Evolutionary conservation across 2,797 vertebrate genomes (phyloP), one percentile per base, ranked within the genome.

Genomic region (Kryptolebias ocellatus): DNA sequence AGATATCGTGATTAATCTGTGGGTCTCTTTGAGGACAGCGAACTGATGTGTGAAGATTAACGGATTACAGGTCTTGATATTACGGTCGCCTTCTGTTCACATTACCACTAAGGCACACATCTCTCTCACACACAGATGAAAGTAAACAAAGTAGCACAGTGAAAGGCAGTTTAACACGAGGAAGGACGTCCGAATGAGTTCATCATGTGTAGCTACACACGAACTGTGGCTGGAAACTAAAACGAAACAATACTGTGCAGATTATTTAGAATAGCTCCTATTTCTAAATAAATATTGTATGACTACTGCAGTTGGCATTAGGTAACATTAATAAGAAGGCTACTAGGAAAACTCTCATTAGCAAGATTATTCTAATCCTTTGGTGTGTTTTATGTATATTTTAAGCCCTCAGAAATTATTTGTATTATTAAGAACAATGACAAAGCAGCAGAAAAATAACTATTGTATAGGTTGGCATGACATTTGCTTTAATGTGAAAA

Each of bases 21-120:
- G 20, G 28, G 24, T 68, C 47, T 62, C 67, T 64, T 49, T 78
- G 56, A 64, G 66, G 67, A 29, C 45, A 64, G 64, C 18, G 65
- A 79, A 83, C 69, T 83, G 80, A 81, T 81, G 74, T 80, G 73
- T 73, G 71, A 79, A 86, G 75, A 88, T 87, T 78, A 85, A 72
- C 63, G 46, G 85, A 84, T 87, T 85, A 83, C 28, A 69, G 20
- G 64, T 83, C 76, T 51, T 69, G 11, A 55, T 67, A 70, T 61
- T 79, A 66, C 69, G 72, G 72, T 44, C 58, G 24, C 78, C 74
- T 50, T 86, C 78, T 84, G 83, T 83, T 80, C 68, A 53, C 56
- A 55, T 73, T 24, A 62, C 16, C 28, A n/a, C 44, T 12, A 67
- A 63, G 9, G 60, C 45, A 60, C 11, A 63, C 45, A 29, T 15